Base-by-base conservation (phyloP, 1,140 invertebrate species). In the Atta colombica region DNA sequence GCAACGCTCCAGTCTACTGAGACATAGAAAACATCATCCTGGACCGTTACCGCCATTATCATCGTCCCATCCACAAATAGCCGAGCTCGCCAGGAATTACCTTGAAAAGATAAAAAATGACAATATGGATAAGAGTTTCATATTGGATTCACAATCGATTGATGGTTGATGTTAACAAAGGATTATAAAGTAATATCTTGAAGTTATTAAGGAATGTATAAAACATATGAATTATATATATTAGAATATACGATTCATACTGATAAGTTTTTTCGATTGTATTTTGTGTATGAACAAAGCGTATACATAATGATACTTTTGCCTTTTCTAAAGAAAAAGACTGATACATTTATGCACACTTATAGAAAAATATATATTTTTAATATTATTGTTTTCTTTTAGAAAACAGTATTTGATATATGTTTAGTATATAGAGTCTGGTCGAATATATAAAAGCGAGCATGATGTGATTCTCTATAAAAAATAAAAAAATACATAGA, bases 61-160 rank as follows among this genome's bases (percentile, higher is more conserved):
- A 1, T 69, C 75, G 6, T 53, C 87, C 10, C 85, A 89, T 58
- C 90, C 92, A 6, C 92, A 91, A 60, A 91, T 94, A 65, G 91
- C 91, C 2, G 90, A 92, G 18, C 86, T 93, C 0, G 93, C 92
- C 1, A 93, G 82, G 74, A 86, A 45, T 49, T 91, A 80, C 4
- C 60, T 89, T 45, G 53, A 88, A 39, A 87, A 89, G 31, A 6
- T 91, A 58, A 75, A 90, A 66, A 85, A 39, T n/a, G 88, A 85
- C 10, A 8, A 77, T 39, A 85, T 85, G 8, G 69, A 87, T 12
- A 78, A 75, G 31, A 87, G 8, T 28, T 51, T 10, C 0, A 18
- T 85, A 18, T 28, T 75, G n/a, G 39, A 90, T 60, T 49, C 72
- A 25, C 61, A 60, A 65, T 71, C n/a, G 28, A 51, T 16, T 51